Conservation (phyloP, 2,888 invertebrate genomes). For the Volucella inflata region DNA sequence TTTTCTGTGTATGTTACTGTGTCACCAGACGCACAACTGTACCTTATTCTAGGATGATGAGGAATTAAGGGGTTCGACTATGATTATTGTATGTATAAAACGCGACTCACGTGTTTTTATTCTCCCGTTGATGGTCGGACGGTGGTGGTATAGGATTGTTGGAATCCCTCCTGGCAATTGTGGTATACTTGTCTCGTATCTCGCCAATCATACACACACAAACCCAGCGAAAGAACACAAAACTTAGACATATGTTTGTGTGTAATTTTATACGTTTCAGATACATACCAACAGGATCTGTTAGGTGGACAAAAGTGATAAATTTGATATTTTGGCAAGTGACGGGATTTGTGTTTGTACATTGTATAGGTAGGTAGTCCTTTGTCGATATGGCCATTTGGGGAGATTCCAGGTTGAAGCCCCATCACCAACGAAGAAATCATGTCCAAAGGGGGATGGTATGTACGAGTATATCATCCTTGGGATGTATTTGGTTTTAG, state of each 20-base stretch:
- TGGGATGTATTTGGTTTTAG: neutral
- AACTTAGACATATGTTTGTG: neutral
- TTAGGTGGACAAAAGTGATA: slow-evolving; percentile 39
- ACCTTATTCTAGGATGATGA: neutral
- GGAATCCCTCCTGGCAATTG: neutral
- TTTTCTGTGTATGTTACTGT: slow-evolving; percentile 23
- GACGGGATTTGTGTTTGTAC: slow-evolving; percentile 54
- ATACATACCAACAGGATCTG: slow-evolving; percentile 36
- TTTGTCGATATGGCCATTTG: slow-evolving; percentile 8
- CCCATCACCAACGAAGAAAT: too few relatives aligned
- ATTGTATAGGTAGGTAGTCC: neutral
- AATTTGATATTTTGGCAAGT: slow-evolving; percentile 56
- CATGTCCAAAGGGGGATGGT: neutral
- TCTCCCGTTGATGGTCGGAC: slow-evolving; percentile 3
- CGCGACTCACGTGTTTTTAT: slow-evolving; percentile 63
- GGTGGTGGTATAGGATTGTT: neutral
- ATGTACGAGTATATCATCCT: too few relatives aligned
- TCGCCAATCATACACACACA: neutral
- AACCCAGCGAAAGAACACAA: neutral
- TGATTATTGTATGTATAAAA: slow-evolving; percentile 36
- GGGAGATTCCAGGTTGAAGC: neutral
- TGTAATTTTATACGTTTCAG: neutral
- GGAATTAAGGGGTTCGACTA: neutral
- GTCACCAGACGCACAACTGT: slow-evolving; percentile 56
- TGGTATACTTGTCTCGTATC: neutral